These are phyloP conservation scores for Anthopleura sola DNA, from an alignment of 64 coral and sea anemone genomes.

Conservation along the genomic window DNA sequence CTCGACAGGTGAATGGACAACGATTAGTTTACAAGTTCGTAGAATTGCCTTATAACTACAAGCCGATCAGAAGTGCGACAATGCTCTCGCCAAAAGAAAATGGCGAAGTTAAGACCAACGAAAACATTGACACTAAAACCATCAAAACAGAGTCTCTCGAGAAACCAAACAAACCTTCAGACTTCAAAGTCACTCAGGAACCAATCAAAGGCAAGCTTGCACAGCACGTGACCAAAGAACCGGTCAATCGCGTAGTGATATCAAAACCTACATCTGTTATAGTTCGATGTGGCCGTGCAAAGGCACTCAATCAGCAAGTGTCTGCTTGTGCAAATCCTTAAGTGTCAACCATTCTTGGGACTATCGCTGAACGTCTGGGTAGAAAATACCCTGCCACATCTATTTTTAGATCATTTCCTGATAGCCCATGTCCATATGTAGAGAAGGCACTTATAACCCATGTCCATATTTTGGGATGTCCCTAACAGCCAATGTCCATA, in stretches of 20 bases:
- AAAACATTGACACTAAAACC: neutral
- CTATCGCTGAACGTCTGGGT: neutral
- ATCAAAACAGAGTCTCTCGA: neutral
- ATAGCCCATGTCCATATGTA: too few relatives aligned
- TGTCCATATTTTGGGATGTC: too few relatives aligned
- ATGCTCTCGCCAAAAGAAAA: conserved; percentile 11
- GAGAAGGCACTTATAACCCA: too few relatives aligned
- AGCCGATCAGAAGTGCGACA: conserved; percentile 48
- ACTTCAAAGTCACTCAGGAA: conserved; percentile 25
- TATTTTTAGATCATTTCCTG: neutral
- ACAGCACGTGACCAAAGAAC: neutral
- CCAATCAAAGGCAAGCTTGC: conserved; percentile 33
- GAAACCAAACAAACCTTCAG: conserved; percentile 26
- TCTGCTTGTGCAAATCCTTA: neutral
- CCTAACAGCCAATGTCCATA: neutral
- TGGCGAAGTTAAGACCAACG: neutral
- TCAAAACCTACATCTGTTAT: conserved; percentile 41
- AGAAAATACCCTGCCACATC: neutral
- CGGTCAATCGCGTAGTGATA: conserved; percentile 1
- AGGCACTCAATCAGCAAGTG: neutral
- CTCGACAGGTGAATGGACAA: conserved; percentile 82
- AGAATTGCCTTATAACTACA: conserved; percentile 90
- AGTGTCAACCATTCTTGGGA: neutral
- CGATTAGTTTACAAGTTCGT: conserved; percentile 97
- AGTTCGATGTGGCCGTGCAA: conserved; percentile 44